Conservation (phyloP, 2,113 vertebrate genomes). For the Hylia prasina region DNA sequence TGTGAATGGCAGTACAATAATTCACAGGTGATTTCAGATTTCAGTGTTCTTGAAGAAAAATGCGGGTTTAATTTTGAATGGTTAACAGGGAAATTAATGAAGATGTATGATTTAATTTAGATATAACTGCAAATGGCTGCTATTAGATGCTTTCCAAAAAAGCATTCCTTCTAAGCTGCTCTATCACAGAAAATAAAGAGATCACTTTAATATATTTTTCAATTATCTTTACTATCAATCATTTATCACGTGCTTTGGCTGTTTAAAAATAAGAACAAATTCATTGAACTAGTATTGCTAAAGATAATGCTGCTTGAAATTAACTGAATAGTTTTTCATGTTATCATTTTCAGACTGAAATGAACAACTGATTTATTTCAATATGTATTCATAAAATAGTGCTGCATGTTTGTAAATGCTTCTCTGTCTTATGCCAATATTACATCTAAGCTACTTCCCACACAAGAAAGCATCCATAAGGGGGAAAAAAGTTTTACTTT, state of each 20-base stretch:
- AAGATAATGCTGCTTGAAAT: constrained; percentile 59
- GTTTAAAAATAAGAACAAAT: constrained; percentile 62
- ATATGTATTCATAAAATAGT: background rate
- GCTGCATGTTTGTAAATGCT: constrained; percentile 16
- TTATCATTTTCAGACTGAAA: constrained; percentile 24
- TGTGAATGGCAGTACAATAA: background rate
- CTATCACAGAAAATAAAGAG: constrained; percentile 42
- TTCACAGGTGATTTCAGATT: background rate
- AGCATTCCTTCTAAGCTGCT: constrained; percentile 15
- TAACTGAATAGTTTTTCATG: background rate
- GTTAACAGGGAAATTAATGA: background rate
- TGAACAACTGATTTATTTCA: background rate
- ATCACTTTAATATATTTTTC: constrained; percentile 22
- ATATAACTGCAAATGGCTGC: background rate
- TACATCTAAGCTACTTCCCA: background rate
- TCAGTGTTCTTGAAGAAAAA: background rate
- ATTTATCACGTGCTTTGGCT: background rate
- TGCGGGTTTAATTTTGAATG: background rate
- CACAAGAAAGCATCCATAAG: background rate
- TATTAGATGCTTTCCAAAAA: constrained; percentile 20
- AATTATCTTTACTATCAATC: constrained; percentile 51
- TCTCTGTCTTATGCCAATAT: background rate
- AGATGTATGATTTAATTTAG: constrained; percentile 15
- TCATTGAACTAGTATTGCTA: constrained; percentile 33
- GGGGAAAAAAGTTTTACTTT: background rate